These are phyloP conservation scores for Thysanoteuthis rhombus DNA, from an alignment of 2,888 invertebrate species.

Conservation along the genomic window DNA sequence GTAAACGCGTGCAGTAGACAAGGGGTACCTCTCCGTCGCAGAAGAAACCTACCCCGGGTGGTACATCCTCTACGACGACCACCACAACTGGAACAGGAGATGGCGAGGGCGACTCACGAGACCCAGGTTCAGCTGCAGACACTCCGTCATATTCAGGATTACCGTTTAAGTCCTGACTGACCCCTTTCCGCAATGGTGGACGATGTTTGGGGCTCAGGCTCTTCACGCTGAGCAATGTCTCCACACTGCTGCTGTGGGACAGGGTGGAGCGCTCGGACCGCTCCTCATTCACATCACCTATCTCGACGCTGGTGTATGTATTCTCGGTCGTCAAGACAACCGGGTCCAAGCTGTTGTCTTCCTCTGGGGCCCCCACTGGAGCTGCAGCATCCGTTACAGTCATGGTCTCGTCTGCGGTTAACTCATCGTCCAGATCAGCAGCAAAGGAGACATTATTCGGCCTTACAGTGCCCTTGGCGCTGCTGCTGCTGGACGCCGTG, in stretches of 20 bases:
- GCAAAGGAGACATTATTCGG: constrained; percentile 17
- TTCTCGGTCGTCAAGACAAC: constrained; percentile 52
- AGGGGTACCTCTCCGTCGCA: constrained; percentile 76
- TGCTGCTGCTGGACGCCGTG: background rate
- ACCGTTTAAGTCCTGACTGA: constrained; percentile 59
- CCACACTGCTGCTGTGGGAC: constrained; percentile 60
- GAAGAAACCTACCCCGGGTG: constrained; percentile 71
- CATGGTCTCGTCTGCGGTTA: background rate
- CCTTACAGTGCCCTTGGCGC: background rate
- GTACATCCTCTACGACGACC: constrained; percentile 37
- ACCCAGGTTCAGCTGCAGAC: constrained; percentile 38
- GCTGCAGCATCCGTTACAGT: constrained; percentile 31
- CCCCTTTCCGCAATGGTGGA: constrained; percentile 38
- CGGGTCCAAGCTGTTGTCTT: constrained; percentile 38
- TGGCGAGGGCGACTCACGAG: constrained; percentile 30
- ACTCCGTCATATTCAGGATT: constrained; percentile 49
- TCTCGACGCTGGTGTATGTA: constrained; percentile 63
- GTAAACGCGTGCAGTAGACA: constrained; percentile 78
- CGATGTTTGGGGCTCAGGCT: constrained; percentile 54
- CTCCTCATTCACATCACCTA: constrained; percentile 61
- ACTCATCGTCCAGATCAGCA: background rate
- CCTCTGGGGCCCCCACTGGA: constrained; percentile 35
- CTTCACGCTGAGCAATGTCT: constrained; percentile 59
- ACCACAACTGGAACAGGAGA: constrained; percentile 33
- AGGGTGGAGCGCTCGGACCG: constrained; percentile 56